Evolutionary conservation across 2,797 vertebrate species (phyloP).

Genomic region (Babyrousa celebensis): DNA sequence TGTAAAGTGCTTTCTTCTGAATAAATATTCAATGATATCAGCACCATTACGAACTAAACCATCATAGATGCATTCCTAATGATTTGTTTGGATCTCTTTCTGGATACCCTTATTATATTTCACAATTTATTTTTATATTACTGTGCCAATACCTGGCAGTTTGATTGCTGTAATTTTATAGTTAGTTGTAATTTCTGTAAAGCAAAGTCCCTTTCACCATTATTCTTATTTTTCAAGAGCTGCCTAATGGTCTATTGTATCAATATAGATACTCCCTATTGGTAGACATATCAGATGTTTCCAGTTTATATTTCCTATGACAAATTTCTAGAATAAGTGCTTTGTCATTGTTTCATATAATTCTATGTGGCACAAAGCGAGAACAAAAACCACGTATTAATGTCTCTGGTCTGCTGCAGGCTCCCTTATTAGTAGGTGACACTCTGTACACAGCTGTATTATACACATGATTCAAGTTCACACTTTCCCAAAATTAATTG

Average conservation of each 20-base stretch:
- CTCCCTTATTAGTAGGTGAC: neutral
- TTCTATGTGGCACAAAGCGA: neutral
- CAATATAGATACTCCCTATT: neutral
- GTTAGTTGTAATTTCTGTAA: slow-evolving; percentile 25
- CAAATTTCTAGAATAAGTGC: slow-evolving; percentile 1
- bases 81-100: slow-evolving; percentile 12
- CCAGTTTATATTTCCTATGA: neutral
- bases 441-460: neutral
- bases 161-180: slow-evolving; percentile 15
- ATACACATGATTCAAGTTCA: neutral
- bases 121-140: slow-evolving; percentile 53
- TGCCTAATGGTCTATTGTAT: neutral
- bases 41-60: neutral
- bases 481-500: neutral
- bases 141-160: neutral
- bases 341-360: neutral
- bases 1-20: slow-evolving; percentile 1
- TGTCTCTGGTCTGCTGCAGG: neutral
- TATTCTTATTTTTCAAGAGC: slow-evolving; percentile 40
- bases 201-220: neutral
- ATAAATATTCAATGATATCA: slow-evolving; percentile 18
- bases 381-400: neutral
- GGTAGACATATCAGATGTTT: slow-evolving; percentile 24
- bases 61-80: neutral
- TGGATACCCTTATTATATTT: neutral